Base-by-base conservation (phyloP, 2,113 vertebrate species). In the Gila orcuttii region DNA sequence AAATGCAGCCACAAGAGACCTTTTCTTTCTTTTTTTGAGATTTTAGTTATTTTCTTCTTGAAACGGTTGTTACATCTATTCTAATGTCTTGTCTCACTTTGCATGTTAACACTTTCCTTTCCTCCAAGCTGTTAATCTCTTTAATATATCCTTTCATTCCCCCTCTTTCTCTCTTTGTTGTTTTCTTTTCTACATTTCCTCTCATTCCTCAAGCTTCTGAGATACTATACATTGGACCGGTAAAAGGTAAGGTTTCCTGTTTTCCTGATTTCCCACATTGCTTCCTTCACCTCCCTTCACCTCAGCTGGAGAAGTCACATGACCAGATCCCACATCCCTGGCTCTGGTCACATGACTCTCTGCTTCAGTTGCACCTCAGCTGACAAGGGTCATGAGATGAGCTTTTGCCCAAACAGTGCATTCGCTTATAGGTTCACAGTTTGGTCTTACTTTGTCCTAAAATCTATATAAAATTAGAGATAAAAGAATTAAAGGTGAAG, bases 201-300 rank as follows among this genome's bases (percentile, higher is more conserved):
- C 83, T 90, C 94, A 93, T 94, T 95, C 93, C 95, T 94, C 55
- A 96, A 99, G 98, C 96, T 94, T 96, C 96, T 94, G 98, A 99
- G 96, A 95, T 99, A 95, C 97, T 99, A 95, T 98, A 97, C 97
- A 99, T 99, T 94, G 98, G 98, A 95, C 98, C 98, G 92, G 96
- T 99, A 91, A 99, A 99, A 99, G 98, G 98, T 99, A 98, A 99
- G 98, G 94, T 94, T 93, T 88, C 73, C 80, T 87, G 86, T 88
- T 90, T 87, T 83, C 90, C 91, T 93, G 81, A 90, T 90, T 87
- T 88, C 92, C 88, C 89, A 89, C 92, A 90, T 88, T 89, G 91
- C 93, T 93, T 92, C 64, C 85, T 92, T 28, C 28, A 28, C 28
- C 28, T 28, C 28, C 28, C 28, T 3, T 87, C 83, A 79, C 73